Evolutionary conservation across 2,113 vertebrate species (phyloP).

Genomic region (Erinaceus europaeus): DNA sequence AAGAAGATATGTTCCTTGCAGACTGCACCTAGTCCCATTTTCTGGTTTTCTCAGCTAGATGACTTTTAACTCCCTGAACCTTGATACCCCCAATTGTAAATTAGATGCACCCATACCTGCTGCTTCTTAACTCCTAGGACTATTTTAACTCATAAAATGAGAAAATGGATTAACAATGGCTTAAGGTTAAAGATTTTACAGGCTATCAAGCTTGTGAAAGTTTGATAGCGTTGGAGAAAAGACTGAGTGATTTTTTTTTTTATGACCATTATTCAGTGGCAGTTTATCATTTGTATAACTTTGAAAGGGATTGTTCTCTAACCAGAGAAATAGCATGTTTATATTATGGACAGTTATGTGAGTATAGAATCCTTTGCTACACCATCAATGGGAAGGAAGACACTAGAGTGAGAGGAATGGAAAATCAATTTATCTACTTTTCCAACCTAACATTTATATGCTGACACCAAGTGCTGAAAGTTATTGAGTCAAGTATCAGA

Average conservation of each 20-base stretch:
- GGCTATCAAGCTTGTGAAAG: constrained; percentile 38
- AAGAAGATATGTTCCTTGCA: neutral
- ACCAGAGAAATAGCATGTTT: constrained; percentile 52
- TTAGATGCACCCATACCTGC: neutral
- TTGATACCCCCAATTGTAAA: neutral
- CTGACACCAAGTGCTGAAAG: constrained; percentile 58
- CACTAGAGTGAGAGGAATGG: constrained; percentile 38
- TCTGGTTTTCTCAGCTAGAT: neutral
- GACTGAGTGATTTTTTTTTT: constrained; percentile 52
- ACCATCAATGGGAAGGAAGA: neutral
- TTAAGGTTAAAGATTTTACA: constrained; percentile 6
- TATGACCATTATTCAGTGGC: constrained; percentile 47
- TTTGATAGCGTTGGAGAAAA: constrained; percentile 47
- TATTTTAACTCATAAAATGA: constrained; percentile 32
- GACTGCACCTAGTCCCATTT: neutral
- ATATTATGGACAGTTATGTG: constrained; percentile 22
- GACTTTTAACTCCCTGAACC: neutral
- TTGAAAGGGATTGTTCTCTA: constrained; percentile 57
- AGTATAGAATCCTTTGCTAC: neutral
- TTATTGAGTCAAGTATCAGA: constrained; percentile 71
- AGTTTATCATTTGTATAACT: constrained; percentile 50
- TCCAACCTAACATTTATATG: constrained; percentile 67
- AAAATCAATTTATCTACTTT: constrained; percentile 73
- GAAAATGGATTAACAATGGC: neutral
- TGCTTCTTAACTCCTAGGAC: neutral